Conservation (phyloP, 2,888 invertebrate species). For the Quadroppia sp. region DNA sequence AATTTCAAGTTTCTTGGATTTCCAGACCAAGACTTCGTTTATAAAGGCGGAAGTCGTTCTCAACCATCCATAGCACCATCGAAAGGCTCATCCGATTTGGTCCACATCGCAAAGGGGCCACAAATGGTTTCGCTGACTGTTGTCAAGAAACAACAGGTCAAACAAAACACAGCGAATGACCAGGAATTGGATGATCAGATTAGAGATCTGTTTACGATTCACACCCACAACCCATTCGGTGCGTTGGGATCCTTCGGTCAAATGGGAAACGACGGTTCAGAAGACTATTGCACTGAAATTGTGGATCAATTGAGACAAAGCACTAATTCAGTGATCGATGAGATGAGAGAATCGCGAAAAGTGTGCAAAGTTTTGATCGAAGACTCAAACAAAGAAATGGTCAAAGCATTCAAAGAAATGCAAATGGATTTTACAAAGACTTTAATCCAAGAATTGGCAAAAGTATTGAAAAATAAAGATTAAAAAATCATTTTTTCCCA, state of each 20-base stretch:
- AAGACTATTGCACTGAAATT: slow-evolving; percentile 26
- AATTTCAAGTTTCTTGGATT: neutral
- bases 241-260: neutral
- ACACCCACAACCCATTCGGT: neutral
- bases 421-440: slow-evolving; percentile 9
- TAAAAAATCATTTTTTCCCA: too few relatives aligned
- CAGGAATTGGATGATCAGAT: too few relatives aligned
- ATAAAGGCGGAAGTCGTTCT: neutral
- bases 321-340: slow-evolving; percentile 22
- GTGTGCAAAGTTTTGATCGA: neutral
- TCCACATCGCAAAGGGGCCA: neutral
- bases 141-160: too few relatives aligned
- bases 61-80: neutral
- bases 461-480: neutral
- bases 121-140: too few relatives aligned
- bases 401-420: slow-evolving; percentile 15
- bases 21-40: neutral
- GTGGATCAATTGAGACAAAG: slow-evolving; percentile 30
- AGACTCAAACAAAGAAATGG: neutral
- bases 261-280: neutral
- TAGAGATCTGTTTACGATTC: neutral
- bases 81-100: too few relatives aligned
- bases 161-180: too few relatives aligned
- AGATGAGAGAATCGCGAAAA: slow-evolving; percentile 15
- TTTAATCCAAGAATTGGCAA: slow-evolving; percentile 7